Evolutionary conservation across 2,888 invertebrate genomes (phyloP), one percentile per base, ranked within the genome.

Genomic region (Conchocele bisecta): DNA sequence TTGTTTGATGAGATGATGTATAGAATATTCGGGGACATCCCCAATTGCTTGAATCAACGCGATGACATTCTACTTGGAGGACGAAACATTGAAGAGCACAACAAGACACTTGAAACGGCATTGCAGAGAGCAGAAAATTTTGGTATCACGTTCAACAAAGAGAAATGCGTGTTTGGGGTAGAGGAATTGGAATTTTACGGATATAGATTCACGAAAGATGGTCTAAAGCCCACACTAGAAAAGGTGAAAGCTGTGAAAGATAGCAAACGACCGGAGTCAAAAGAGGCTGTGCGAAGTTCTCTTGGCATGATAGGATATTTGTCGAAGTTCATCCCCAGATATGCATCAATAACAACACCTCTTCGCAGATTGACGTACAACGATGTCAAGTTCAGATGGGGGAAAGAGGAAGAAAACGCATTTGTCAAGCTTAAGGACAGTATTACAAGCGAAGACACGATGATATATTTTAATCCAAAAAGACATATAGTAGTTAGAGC

Each of bases 281-380:
- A 51, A 24, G 61, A 61, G 29, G 61, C 51, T 13, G 51, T 61
- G 15, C 15, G 56, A 20, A 68, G 68, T 33, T 68, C 57, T n/a
- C 15, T 56, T 1, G 64, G 64, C 5, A 56, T 56, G 56, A 42
- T 64, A 9, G 56, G 48, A 17, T 68, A 60, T 31, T n/a, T 60
- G 5, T 60, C 60, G 22, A 60, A 60, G 33, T 68, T 60, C 17
- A 68, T n/a, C n/a, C n/a, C n/a, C n/a, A n/a, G n/a, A n/a, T n/a
- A 48, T 5, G 9, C 29, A 6, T 48, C 48, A n/a, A 48, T 48
- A 5, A 48, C 48, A 11, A 31, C 48, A 7, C 48, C 28, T n/a
- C 17, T 48, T 11, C 28, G 48, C 11, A 48, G 22, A 28, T 17
- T 48, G 29, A 48, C 48, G 17, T 28, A 48, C 29, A 48, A n/a